phyloP scores from a whole-genome alignment of 2,113 vertebrate genomes.

The Silurus meridionalis region DNA sequence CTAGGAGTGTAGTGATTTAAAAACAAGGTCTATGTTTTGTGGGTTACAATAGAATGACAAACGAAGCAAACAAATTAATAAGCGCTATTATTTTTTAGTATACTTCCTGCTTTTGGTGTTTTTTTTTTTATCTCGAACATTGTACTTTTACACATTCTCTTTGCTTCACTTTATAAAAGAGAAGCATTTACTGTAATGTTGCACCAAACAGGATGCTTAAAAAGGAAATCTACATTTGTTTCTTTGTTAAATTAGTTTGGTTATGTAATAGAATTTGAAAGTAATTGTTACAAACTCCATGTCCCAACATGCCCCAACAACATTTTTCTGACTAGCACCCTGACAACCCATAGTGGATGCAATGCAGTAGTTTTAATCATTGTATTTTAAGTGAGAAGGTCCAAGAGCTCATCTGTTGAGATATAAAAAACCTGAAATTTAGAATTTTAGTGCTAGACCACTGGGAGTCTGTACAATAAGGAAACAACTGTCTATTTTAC shows the following conservation, averaged over 20 bases:
- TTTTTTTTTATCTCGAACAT: background rate
- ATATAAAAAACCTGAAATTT: background rate
- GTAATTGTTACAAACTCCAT: background rate
- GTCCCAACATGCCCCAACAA: background rate
- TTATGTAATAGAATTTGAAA: background rate
- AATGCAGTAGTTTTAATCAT: background rate
- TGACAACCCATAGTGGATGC: background rate
- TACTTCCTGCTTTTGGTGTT: background rate
- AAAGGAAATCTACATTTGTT: constrained; percentile 22
- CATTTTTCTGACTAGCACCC: background rate
- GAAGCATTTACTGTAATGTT: background rate
- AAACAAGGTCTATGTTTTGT: background rate
- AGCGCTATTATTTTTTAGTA: background rate
- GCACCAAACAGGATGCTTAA: constrained; percentile 13
- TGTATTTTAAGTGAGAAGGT: background rate
- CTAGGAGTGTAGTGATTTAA: constrained; percentile 26
- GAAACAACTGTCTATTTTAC: too few species aligned
- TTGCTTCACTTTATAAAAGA: background rate
- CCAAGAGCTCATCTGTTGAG: background rate
- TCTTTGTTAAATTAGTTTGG: background rate
- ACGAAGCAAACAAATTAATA: too few species aligned
- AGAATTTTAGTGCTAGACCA: background rate
- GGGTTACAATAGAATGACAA: background rate
- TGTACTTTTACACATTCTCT: background rate
- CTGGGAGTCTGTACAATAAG: background rate